Percentiles rank a stretch among this genome's conserved stretches.
Evolutionary conservation across 2,797 vertebrate species (phyloP).

Genomic region (Hypotaenidia philippensis): DNA sequence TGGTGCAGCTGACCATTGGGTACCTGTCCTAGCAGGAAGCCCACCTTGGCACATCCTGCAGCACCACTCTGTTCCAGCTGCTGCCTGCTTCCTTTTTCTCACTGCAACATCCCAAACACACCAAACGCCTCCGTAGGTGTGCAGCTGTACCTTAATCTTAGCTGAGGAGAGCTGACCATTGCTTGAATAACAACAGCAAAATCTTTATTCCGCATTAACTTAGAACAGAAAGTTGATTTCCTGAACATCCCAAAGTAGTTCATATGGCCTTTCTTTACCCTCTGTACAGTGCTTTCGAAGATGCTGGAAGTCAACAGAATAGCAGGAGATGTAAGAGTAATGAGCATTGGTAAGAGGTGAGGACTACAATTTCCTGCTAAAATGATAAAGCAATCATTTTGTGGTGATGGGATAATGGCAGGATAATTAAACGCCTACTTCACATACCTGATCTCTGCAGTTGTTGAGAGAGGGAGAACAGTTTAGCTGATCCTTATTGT

Average conservation of each 20-base stretch:
- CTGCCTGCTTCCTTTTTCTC: not conserved
- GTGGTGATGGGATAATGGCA: slow-evolving; percentile 10
- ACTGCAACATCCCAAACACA: not conserved
- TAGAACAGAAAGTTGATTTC: not conserved
- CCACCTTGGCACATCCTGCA: not conserved
- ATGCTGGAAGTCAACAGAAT: not conserved
- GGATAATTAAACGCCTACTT: slow-evolving; percentile 35
- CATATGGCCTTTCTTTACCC: not conserved
- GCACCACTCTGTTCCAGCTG: not conserved
- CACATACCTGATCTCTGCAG: not conserved
- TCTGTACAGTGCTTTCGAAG: not conserved
- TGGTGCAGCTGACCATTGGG: accelerated
- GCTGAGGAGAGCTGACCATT: not conserved
- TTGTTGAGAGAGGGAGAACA: not conserved
- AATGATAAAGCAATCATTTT: slow-evolving; percentile 9
- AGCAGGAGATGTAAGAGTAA: not conserved
- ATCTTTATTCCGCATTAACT: not conserved
- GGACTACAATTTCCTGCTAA: not conserved
- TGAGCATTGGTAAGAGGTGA: not conserved
- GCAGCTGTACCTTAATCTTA: not conserved
- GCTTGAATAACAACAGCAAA: not conserved
- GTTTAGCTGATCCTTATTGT: not conserved
- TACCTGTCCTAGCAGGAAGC: not conserved
- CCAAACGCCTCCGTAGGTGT: not conserved
- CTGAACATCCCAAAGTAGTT: not conserved